Conservation (phyloP, 2,888 invertebrate species). For the Tromatobia lineatoria region DNA sequence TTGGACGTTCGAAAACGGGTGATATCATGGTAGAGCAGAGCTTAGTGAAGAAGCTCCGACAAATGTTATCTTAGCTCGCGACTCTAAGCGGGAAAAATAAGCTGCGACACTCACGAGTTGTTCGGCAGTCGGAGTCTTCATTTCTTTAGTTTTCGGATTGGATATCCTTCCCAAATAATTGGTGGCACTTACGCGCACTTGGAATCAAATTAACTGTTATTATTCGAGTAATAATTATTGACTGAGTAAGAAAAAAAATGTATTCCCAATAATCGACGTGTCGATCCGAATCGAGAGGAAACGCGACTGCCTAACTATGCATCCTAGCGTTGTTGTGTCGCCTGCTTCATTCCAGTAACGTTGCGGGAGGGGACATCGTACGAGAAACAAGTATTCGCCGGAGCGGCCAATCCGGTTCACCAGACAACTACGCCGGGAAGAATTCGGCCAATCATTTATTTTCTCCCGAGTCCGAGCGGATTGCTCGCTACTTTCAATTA, state of each 20-base stretch:
- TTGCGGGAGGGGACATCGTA: constrained; percentile 35
- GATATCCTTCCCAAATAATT: constrained; percentile 2
- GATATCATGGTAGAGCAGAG: neutral
- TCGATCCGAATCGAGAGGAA: constrained; percentile 42
- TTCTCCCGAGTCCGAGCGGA: constrained; percentile 17
- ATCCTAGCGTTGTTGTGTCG: neutral
- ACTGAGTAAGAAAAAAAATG: too few relatives aligned
- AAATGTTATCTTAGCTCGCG: constrained; percentile 31
- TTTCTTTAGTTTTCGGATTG: constrained; percentile 32
- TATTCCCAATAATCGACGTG: constrained; percentile 12
- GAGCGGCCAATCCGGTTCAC: constrained; percentile 66
- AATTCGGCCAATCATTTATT: constrained; percentile 63
- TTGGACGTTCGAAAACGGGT: neutral
- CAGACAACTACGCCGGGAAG: constrained; percentile 21
- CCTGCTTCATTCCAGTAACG: constrained; percentile 1
- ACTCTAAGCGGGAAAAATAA: constrained; percentile 18
- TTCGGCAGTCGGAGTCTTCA: constrained; percentile 70
- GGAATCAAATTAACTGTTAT: neutral
- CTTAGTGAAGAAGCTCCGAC: neutral
- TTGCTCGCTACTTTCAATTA: constrained; percentile 40
- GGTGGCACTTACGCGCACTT: constrained; percentile 10
- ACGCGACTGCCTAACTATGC: constrained; percentile 35
- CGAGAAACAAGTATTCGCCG: constrained; percentile 50
- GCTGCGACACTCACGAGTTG: constrained; percentile 70
- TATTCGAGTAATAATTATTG: neutral